Percentiles rank a stretch among this genome's conserved stretches.
These are phyloP conservation scores for Barnardius zonarius DNA, from an alignment of 2,113 vertebrate genomes.

Conservation along the genomic window DNA sequence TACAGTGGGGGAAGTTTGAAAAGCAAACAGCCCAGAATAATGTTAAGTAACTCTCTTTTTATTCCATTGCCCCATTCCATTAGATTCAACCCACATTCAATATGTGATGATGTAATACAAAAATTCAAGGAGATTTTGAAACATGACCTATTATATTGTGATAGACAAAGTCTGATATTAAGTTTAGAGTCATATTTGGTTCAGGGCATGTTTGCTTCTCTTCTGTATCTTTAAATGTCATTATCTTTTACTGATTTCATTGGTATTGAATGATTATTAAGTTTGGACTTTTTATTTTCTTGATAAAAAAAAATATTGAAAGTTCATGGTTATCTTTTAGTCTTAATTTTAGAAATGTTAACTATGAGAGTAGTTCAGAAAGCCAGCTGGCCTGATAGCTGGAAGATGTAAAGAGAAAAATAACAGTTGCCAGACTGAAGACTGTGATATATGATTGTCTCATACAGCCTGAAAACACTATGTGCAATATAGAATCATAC, in stretches of 20 bases:
- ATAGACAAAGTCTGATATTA: neutral
- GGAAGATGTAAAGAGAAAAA: neutral
- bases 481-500: neutral
- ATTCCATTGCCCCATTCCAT: neutral
- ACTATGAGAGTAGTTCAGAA: neutral
- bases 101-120: neutral
- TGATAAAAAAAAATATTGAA: neutral
- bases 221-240: neutral
- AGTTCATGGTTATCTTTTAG: neutral
- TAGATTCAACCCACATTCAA: rapidly evolving
- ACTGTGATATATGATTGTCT: neutral
- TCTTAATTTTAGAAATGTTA: neutral
- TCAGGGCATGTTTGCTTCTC: neutral
- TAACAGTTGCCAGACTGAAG: neutral
- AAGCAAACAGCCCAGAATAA: neutral
- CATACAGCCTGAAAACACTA: neutral
- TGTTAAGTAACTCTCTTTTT: neutral
- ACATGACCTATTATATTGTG: neutral
- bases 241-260: neutral
- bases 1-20: neutral
- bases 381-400: neutral
- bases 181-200: neutral
- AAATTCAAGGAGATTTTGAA: neutral
- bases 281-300: neutral
- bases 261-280: neutral